These are phyloP conservation scores for Dunckerocampus dactyliophorus DNA, from an alignment of 2,113 vertebrate species.

Conservation along the genomic window DNA sequence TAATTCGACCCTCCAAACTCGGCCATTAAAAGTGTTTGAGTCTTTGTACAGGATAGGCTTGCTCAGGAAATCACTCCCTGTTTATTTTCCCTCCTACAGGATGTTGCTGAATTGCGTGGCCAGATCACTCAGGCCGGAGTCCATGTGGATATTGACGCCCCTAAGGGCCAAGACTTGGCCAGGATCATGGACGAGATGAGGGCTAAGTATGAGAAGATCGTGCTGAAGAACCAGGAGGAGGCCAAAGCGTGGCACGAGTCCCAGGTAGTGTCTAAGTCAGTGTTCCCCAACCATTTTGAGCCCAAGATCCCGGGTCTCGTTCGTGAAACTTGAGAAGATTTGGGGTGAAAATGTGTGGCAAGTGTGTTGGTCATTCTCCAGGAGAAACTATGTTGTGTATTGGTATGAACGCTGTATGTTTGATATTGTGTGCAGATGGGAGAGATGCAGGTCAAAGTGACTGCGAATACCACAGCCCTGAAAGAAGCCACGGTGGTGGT, in stretches of 20 bases:
- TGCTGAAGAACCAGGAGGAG: conserved; percentile 81
- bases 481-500: conserved; percentile 73
- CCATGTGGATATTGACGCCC: conserved; percentile 81
- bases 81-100: conserved; percentile 65
- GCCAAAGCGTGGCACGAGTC: conserved; percentile 78
- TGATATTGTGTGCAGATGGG: conserved; percentile 67
- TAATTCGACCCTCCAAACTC: neutral
- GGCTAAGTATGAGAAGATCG: conserved; percentile 79
- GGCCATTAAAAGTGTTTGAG: conserved; percentile 1
- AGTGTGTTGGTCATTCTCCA: too few species aligned
- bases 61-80: conserved; percentile 34
- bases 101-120: conserved; percentile 69
- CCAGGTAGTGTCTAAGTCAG: conserved; percentile 66
- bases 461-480: conserved; percentile 71
- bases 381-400: too few species aligned
- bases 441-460: conserved; percentile 71
- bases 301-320: too few species aligned
- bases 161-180: conserved; percentile 78
- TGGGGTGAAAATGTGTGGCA: too few species aligned
- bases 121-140: conserved; percentile 71
- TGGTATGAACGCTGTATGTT: neutral
- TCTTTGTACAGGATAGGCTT: conserved; percentile 18
- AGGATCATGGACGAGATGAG: conserved; percentile 82
- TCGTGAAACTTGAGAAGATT: too few species aligned
- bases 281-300: too few species aligned